Evolutionary conservation across 2,797 vertebrate species (phyloP), one percentile per base, ranked within the genome.

Genomic region (Esox masquinongy): DNA sequence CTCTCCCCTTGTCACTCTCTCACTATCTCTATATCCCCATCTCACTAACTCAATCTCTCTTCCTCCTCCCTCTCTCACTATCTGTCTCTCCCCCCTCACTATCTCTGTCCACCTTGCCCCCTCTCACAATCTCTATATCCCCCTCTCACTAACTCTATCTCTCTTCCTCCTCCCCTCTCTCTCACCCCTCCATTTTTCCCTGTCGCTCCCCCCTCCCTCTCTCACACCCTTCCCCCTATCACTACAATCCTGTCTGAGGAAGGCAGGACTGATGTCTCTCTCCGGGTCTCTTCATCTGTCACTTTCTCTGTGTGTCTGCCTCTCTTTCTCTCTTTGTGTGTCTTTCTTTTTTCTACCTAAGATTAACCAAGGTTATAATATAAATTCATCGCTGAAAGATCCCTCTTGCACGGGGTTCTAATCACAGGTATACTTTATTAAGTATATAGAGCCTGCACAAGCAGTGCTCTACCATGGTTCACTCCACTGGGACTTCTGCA

Each of bases 401-500:
- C 56, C 56, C 11, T 59, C 22, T 11, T 22, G n/a, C 56, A 59
- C 9, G 56, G 56, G n/a, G 56, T 14, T 56, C n/a, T 59, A 59
- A 59, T 59, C 56, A 59, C n/a, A 59, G 11, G 9, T 22, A 59
- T 24, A 24, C 22, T 59, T 9, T 59, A 9, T 59, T 59, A 22
- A 59, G 56, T 24, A 59, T 59, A 24, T 22, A 59, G 56, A 22
- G 22, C 17, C 56, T 39, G 66, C 66, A 22, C 67, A 39, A 16
- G 34, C 19, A 43, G 19, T 68, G 67, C 39, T 68, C 34, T 68
- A 34, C 26, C 17, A 34, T 68, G 14, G 4, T 39, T 4, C 26
- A n/a, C 34, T 17, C 67, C 67, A 39, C 67, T 68, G 67, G 39
- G 67, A 59, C 34, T 36, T 19, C 12, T 68, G 67, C 17, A 68